Conservation (phyloP, 2,797 vertebrate genomes). For the Propithecus perrieri region DNA sequence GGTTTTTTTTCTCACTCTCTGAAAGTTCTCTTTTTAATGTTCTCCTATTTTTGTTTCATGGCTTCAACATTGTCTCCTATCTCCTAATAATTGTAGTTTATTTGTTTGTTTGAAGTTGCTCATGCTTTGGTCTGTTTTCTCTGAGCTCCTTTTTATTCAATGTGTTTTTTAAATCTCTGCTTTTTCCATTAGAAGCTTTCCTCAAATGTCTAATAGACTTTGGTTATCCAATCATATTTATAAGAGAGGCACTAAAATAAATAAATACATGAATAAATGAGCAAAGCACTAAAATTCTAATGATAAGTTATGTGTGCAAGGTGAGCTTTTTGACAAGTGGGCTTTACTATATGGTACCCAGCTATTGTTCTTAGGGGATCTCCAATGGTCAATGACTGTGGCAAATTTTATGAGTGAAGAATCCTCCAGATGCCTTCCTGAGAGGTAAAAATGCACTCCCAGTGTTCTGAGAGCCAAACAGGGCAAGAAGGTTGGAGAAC, state of each 20-base stretch:
- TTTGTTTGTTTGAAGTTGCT: constrained; percentile 3
- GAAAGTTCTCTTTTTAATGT: background rate
- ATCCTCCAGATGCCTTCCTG: background rate
- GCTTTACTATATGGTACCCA: background rate
- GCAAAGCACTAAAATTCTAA: background rate
- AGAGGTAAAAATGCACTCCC: background rate
- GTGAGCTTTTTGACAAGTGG: background rate
- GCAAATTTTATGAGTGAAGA: background rate
- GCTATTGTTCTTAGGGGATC: background rate
- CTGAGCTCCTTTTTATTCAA: background rate
- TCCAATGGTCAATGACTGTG: background rate
- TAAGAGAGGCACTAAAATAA: background rate
- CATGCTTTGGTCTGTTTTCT: background rate
- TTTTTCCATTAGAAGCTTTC: constrained; percentile 26
- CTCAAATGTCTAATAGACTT: background rate
- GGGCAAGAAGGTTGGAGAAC: background rate
- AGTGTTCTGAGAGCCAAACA: background rate
- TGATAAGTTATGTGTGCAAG: background rate
- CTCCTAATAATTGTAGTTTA: background rate
- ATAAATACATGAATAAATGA: background rate
- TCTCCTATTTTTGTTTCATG: background rate
- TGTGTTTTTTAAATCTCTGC: constrained; percentile 8
- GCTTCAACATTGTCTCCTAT: background rate
- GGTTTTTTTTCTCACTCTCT: background rate
- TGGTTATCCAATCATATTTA: constrained; percentile 4